Conservation (phyloP, 2,797 vertebrate species). For the Sebastes taczanowskii region DNA sequence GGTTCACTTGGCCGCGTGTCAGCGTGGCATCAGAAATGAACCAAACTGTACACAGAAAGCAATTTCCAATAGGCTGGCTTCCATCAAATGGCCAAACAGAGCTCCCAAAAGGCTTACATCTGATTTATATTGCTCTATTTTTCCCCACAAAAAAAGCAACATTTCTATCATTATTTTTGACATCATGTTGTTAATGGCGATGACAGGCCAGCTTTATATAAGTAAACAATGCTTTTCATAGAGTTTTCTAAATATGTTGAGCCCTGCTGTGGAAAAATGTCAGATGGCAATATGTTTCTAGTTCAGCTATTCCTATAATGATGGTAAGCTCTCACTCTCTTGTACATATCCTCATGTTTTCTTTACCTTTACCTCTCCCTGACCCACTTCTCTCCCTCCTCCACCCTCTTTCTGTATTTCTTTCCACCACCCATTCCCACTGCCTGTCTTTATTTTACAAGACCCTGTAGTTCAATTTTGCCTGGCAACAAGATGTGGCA, state of each 20-base stretch:
- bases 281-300: slow-evolving; percentile 19
- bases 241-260: slow-evolving; percentile 12
- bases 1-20: slow-evolving; percentile 72
- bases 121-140: slow-evolving; percentile 10
- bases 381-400: slow-evolving; percentile 8
- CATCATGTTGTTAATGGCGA: slow-evolving; percentile 31
- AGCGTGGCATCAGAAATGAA: slow-evolving; percentile 67
- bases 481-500: slow-evolving; percentile 72
- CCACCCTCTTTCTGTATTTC: slow-evolving; percentile 1
- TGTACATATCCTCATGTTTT: slow-evolving; percentile 7
- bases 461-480: slow-evolving; percentile 56
- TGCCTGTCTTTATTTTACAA: slow-evolving; percentile 53
- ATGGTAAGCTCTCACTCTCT: neutral
- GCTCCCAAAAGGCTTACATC: slow-evolving; percentile 23
- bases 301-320: neutral
- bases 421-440: slow-evolving; percentile 24
- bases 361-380: slow-evolving; percentile 46
- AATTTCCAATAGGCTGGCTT: slow-evolving; percentile 40
- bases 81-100: slow-evolving; percentile 32
- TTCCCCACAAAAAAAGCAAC: neutral
- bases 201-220: slow-evolving; percentile 22
- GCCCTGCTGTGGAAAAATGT: slow-evolving; percentile 26
- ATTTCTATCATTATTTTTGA: slow-evolving; percentile 27
- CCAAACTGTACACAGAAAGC: slow-evolving; percentile 46
- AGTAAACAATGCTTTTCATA: slow-evolving; percentile 29